Percentiles rank a stretch among this genome's conserved stretches.
phyloP scores from a whole-genome alignment of 2,797 vertebrate genomes.

The Danio tinwini region DNA sequence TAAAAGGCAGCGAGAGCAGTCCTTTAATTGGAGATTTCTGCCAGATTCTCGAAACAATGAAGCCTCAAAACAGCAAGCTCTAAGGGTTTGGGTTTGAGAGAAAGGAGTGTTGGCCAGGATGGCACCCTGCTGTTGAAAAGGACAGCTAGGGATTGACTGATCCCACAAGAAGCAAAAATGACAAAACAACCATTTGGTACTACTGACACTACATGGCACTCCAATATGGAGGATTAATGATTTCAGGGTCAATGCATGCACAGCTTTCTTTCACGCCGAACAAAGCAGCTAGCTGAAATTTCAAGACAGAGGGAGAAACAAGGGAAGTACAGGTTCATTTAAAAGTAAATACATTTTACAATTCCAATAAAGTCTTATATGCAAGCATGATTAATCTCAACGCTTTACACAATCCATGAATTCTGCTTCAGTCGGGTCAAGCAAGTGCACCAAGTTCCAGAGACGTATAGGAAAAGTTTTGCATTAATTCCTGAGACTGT shows the following conservation, averaged over 20 bases:
- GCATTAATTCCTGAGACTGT: background rate
- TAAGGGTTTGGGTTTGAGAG: slow-evolving; percentile 13
- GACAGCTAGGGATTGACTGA: slow-evolving; percentile 24
- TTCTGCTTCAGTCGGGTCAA: background rate
- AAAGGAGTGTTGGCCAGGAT: slow-evolving; percentile 14
- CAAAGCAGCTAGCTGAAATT: background rate
- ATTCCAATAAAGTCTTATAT: background rate
- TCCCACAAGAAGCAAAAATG: slow-evolving; percentile 28
- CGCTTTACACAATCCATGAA: slow-evolving; percentile 13
- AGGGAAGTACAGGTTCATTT: background rate
- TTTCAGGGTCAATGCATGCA: slow-evolving; percentile 25
- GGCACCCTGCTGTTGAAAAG: slow-evolving; percentile 43
- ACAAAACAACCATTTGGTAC: slow-evolving; percentile 50
- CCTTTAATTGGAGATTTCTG: slow-evolving; percentile 29
- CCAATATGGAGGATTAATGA: slow-evolving; percentile 47
- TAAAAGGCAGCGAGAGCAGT: background rate
- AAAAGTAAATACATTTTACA: background rate
- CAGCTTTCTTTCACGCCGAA: background rate
- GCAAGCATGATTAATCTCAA: slow-evolving; percentile 24
- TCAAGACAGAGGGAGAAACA: background rate
- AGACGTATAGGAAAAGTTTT: background rate
- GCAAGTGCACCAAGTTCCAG: background rate
- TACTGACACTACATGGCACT: slow-evolving; percentile 34
- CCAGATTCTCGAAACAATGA: slow-evolving; percentile 21
- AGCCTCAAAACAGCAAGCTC: background rate